A percentile compares a stretch with the other conserved stretches of the same genome.
Evolutionary conservation across 2,113 vertebrate species (phyloP).

Genomic region (Collichthys lucidus): DNA sequence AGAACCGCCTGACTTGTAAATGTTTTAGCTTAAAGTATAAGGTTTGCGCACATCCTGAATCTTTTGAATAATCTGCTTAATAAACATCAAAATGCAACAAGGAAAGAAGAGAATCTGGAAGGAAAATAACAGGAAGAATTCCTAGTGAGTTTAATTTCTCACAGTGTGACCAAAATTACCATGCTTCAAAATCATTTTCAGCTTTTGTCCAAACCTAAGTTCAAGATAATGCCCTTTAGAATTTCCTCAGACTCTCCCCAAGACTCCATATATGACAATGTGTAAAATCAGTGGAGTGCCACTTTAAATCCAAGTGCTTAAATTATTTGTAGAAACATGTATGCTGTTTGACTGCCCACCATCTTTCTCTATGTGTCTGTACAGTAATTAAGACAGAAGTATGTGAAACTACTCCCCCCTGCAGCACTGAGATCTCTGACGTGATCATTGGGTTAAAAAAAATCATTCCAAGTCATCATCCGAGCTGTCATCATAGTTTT

Average conservation of each 20-base stretch:
- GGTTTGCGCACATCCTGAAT: neutral
- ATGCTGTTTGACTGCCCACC: neutral
- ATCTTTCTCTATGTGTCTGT: neutral
- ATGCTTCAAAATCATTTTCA: neutral
- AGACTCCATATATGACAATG: neutral
- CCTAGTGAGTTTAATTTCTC: neutral
- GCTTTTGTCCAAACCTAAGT: neutral
- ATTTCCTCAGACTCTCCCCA: neutral
- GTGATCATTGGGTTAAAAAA: slow-evolving; percentile 52
- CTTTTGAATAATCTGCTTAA: neutral
- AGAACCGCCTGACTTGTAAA: neutral
- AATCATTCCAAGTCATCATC: slow-evolving; percentile 57
- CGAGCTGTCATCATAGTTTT: slow-evolving; percentile 54
- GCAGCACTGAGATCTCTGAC: slow-evolving; percentile 38
- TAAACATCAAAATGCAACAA: neutral
- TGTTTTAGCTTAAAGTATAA: neutral
- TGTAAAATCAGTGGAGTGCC: neutral
- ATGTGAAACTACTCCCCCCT: slow-evolving; percentile 5
- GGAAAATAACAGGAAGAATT: neutral
- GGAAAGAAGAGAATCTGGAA: neutral
- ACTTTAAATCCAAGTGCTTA: neutral
- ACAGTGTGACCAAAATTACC: neutral
- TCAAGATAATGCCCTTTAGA: neutral
- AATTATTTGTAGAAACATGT: neutral
- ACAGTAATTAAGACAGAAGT: slow-evolving; percentile 5